Base-by-base conservation (phyloP, 2,888 invertebrate genomes). In the Noctuana brunneofusca region DNA sequence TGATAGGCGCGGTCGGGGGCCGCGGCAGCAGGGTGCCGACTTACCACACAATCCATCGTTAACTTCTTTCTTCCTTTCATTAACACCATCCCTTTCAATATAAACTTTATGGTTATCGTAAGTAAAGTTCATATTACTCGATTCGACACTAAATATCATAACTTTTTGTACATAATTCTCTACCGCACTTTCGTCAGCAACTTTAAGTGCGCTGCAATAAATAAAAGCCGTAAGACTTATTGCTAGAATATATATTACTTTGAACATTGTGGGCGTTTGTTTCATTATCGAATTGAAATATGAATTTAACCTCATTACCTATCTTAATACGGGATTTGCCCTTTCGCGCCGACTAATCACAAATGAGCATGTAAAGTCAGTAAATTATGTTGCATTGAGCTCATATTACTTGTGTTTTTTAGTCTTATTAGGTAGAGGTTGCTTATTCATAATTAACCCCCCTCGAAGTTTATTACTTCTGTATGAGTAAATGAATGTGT, bases 1-100 rank as follows among this genome's bases (percentile, higher is more conserved):
- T 88, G 91, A 91, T 90, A 89, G 87, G 84, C 90, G 76, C 91
- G 78, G 90, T 89, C 81, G 89, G 90, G 88, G 90, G 79, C 89
- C 91, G 69, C 89, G 89, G 87, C 90, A 85, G 90, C 89, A 89
- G 91, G 91, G 89, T 89, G 91, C 91, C 89, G 90, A 87, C 90
- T 90, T 89, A 90, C 91, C 90, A 90, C 91, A 91, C 91, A 91
- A 91, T 90, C 91, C 91, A 91, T 90, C 91, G 91, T 91, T 91
- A 91, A 87, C 90, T 89, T 89, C 87, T 89, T 89, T 89, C 89
- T 85, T 86, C 84, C 84, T 88, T 89, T 87, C 91, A 90, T 90
- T 90, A 90, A 83, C 76, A 71, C 72, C 79, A 76, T 75, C 73
- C 66, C 73, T 82, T 82, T 80, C 72, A 90, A 80, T 86, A 86